A percentile compares a stretch with the other conserved stretches of the same genome.
Evolutionary conservation across 2,113 vertebrate species (phyloP).

Genomic region (Apteryx mantelli): DNA sequence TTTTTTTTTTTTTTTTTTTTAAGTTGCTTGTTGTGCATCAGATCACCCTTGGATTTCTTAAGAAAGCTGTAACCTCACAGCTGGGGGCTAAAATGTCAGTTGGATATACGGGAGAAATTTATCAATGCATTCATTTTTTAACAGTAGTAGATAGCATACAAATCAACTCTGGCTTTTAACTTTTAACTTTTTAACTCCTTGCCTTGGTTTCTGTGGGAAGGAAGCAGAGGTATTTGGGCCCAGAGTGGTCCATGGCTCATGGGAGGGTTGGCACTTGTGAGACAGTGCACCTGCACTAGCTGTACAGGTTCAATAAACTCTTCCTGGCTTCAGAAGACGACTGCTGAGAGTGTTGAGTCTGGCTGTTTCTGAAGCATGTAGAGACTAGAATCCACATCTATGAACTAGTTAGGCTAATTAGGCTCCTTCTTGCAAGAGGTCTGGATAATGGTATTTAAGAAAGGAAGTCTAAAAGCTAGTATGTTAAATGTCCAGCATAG

Average conservation of each 20-base stretch:
- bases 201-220: background rate
- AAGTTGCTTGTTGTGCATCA: background rate
- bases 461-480: background rate
- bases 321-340: background rate
- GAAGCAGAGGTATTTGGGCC: background rate
- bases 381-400: background rate
- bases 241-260: accelerated
- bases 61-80: background rate
- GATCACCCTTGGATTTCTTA: background rate
- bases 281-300: background rate
- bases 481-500: background rate
- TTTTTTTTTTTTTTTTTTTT: background rate
- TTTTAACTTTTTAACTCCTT: background rate
- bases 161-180: background rate
- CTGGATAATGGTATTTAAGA: background rate
- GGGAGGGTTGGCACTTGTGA: background rate
- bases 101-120: background rate
- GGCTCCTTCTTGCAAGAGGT: background rate
- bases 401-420: background rate
- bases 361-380: background rate
- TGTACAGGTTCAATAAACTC: background rate
- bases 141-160: background rate
- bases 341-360: background rate
- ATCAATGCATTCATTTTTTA: background rate
- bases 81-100: background rate